These are phyloP conservation scores for Cylindroiulus punctatus DNA, from an alignment of 2,888 invertebrate species.

Conservation along the genomic window DNA sequence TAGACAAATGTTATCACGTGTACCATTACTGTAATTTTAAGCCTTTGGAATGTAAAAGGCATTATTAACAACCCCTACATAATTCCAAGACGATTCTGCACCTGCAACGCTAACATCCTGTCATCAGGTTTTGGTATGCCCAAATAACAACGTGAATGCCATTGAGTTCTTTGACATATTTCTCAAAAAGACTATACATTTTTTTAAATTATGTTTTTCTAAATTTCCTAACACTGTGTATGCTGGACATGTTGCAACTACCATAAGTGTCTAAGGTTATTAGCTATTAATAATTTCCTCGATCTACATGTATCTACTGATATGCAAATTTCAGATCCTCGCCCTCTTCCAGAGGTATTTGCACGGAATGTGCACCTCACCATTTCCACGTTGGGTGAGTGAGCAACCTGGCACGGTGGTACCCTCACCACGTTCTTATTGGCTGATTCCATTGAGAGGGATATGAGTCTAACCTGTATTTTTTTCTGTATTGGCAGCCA, in stretches of 20 bases:
- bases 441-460: background rate
- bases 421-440: background rate
- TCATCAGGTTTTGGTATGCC: background rate
- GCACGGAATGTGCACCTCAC: background rate
- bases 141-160: no score
- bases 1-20: no score
- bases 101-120: background rate
- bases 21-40: background rate
- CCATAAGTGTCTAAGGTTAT: no score
- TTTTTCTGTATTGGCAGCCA: background rate
- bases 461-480: constrained; percentile 23
- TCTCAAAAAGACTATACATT: no score
- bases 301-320: background rate
- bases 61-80: background rate
- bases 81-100: background rate
- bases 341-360: background rate
- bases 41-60: background rate
- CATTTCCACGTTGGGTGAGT: constrained; percentile 15
- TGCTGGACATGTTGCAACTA: no score
- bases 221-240: no score
- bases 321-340: background rate
- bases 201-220: no score
- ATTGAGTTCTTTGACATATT: no score
- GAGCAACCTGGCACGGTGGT: constrained; percentile 17
- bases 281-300: no score